phyloP scores from a whole-genome alignment of 2,797 vertebrate species.

The Lateolabrax maculatus region DNA sequence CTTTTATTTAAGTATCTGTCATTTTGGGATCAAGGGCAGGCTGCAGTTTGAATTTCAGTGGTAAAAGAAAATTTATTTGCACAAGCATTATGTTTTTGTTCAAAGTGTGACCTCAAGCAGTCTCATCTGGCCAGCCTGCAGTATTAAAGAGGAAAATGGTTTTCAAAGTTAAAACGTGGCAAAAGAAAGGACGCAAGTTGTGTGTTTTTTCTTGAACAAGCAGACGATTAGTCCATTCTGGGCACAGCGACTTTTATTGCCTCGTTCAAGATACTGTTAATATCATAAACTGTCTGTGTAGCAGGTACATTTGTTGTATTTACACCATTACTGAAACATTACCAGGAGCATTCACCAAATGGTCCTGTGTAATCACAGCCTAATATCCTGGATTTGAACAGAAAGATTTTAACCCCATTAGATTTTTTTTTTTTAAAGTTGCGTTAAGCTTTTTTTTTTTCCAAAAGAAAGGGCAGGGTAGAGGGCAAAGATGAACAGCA shows the following conservation, averaged over 20 bases:
- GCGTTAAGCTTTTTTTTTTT: neutral
- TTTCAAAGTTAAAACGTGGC: conserved; percentile 5
- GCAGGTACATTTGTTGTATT: neutral
- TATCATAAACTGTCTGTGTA: neutral
- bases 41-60: neutral
- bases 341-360: neutral
- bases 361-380: neutral
- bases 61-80: no score
- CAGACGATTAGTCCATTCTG: neutral
- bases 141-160: conserved; percentile 8
- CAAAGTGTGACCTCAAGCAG: conserved; percentile 24
- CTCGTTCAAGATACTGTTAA: neutral
- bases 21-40: neutral
- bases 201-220: conserved; percentile 16
- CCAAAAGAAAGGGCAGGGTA: neutral
- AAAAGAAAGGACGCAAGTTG: neutral
- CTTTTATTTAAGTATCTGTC: neutral
- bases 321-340: neutral
- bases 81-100: conserved; percentile 11
- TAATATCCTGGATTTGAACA: neutral
- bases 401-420: neutral
- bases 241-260: neutral
- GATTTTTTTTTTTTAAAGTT: no score
- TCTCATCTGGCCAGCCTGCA: neutral
- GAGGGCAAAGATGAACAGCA: conserved; percentile 14